A percentile compares a stretch with the other conserved stretches of the same genome.
These are phyloP conservation scores for Papilio dardanus DNA, from an alignment of 1,140 invertebrate genomes.

Conservation along the genomic window DNA sequence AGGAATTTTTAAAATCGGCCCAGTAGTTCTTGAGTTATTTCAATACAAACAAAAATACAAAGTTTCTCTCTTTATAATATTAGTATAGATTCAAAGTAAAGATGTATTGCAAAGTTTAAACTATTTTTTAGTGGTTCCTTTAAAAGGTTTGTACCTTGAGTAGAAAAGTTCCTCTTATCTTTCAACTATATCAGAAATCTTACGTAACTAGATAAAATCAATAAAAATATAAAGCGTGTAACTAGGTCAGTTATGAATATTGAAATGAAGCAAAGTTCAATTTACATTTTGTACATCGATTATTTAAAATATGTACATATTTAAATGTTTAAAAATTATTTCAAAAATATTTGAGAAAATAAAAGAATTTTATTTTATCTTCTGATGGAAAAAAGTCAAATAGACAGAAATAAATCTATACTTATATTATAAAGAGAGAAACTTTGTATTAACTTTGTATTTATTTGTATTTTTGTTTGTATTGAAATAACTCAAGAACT, in stretches of 20 bases:
- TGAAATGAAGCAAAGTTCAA: not conserved
- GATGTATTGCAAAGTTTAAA: not conserved
- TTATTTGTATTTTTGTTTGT: too few species aligned
- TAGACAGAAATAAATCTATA: too few species aligned
- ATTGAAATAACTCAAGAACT: too few species aligned
- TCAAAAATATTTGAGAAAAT: not conserved
- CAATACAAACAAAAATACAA: too few species aligned
- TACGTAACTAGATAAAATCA: slow-evolving; percentile 33
- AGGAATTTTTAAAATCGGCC: too few species aligned
- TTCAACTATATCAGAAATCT: not conserved
- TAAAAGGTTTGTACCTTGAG: not conserved
- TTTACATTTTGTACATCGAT: not conserved
- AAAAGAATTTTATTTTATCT: too few species aligned
- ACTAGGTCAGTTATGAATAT: slow-evolving; percentile 26
- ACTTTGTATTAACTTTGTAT: too few species aligned
- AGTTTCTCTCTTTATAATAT: not conserved
- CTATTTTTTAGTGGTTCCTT: not conserved
- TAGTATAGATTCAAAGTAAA: not conserved
- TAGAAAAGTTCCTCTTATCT: not conserved
- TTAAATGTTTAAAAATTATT: not conserved
- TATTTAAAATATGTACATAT: not conserved
- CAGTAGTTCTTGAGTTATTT: too few species aligned
- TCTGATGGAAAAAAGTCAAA: too few species aligned
- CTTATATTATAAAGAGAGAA: too few species aligned
- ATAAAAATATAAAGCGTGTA: not conserved